Evolutionary conservation across 2,888 invertebrate genomes (phyloP), one percentile per base, ranked within the genome.

Genomic region (Drepana falcataria): DNA sequence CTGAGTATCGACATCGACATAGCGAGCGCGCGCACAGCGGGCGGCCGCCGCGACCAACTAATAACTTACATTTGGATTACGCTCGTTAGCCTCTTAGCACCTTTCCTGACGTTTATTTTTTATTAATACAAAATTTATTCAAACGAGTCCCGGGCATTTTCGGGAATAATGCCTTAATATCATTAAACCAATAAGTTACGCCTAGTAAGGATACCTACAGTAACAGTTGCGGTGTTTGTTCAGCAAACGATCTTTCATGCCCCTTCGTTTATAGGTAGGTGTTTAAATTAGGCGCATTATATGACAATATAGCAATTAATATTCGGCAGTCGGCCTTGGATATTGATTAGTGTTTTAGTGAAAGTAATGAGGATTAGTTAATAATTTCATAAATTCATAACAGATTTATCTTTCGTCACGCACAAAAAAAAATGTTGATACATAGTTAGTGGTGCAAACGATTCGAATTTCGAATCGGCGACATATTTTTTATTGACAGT

Each of bases 11-110:
- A 82, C 73, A 77, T 71, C 68, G 70, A 53, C 59, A 60, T 44
- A 53, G 60, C 59, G 66, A 71, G 61, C 73, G 66, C 73, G 74
- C 69, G 80, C 87, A 64, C 90, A 86, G 87, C 87, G 71, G 85
- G 88, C 71, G 81, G 75, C 75, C 79, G 62, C 64, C 64, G 77
- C 75, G 72, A 65, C 71, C 81, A 76, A 77, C 87, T 87, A 87
- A 88, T 88, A 89, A 87, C 85, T 89, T 89, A 90, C 87, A 86
- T 82, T 83, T 77, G 83, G 88, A 89, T 89, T 89, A 89, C 83
- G 81, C 89, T 89, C 89, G 88, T 89, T 89, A 90, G 85, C 79
- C 85, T 87, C 88, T 89, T 89, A 85, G 87, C 90, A 88, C 89
- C 90, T 89, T 88, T 77, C 71, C 77, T 77, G 79, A 82, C 83